Conservation (phyloP, 2,888 invertebrate species). For the Aphodius granarius region DNA sequence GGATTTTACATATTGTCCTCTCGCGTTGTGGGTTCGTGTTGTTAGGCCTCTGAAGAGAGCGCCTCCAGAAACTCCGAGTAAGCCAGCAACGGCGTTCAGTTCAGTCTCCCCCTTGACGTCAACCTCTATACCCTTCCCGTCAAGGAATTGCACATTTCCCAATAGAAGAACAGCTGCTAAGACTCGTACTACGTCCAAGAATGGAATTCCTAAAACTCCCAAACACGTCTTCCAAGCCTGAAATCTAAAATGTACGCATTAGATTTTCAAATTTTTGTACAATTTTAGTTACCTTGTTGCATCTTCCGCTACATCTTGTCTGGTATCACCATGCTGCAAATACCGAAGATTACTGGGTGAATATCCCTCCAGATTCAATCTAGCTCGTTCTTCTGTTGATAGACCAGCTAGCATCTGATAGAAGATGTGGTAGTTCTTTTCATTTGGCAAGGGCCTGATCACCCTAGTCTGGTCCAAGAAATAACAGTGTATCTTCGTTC, state of each 20-base stretch:
- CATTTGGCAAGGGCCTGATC: constrained; percentile 79
- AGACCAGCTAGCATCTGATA: constrained; percentile 94
- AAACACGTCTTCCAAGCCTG: constrained; percentile 92
- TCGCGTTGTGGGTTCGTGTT: constrained; percentile 75
- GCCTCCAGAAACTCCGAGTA: constrained; percentile 76
- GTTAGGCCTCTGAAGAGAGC: constrained; percentile 81
- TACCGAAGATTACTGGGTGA: constrained; percentile 81
- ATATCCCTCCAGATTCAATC: constrained; percentile 86
- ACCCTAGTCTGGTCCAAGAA: constrained; percentile 93
- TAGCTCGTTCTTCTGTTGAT: constrained; percentile 80
- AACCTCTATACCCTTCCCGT: constrained; percentile 74
- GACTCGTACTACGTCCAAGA: constrained; percentile 90
- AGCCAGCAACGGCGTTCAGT: constrained; percentile 81
- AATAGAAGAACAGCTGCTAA: constrained; percentile 87
- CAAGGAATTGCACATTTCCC: constrained; percentile 89
- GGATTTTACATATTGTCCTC: constrained; percentile 78
- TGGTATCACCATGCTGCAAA: constrained; percentile 72
- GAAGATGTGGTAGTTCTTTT: constrained; percentile 96
- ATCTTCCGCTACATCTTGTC: constrained; percentile 74
- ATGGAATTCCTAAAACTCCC: constrained; percentile 90
- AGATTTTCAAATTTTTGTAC: constrained; percentile 1
- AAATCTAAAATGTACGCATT: constrained; percentile 59
- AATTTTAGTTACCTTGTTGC: constrained; percentile 53
- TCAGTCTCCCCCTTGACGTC: constrained; percentile 82
- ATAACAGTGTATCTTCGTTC: constrained; percentile 95